phyloP scores from a whole-genome alignment of 2,797 vertebrate genomes.

The Leptoclinus maculatus region DNA sequence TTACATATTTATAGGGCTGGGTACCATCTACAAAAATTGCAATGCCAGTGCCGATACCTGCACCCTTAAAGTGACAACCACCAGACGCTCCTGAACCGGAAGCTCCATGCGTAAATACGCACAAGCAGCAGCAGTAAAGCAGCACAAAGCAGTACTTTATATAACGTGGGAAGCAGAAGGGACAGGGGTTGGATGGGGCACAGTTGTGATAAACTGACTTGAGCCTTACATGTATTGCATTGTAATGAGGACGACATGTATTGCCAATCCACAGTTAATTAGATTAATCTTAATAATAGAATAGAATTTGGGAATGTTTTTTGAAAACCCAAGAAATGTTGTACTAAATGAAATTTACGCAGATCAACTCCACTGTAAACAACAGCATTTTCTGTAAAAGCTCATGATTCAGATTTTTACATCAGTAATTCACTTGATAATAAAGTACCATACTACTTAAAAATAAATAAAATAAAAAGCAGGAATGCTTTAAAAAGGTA shows the following conservation, averaged over 20 bases:
- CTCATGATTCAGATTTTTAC: rapidly evolving
- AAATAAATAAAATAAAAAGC: background rate
- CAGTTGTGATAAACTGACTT: background rate
- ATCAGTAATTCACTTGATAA: background rate
- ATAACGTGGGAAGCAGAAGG: background rate
- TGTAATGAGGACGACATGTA: background rate
- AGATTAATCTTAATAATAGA: background rate
- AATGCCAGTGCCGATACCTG: too few species aligned
- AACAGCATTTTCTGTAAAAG: background rate
- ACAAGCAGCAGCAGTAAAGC: background rate
- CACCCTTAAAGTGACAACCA: too few species aligned
- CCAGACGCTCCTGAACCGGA: background rate
- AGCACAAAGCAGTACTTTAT: background rate
- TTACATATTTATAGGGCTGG: too few species aligned
- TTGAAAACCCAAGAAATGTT: background rate
- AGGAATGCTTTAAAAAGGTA: background rate
- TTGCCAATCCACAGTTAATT: background rate
- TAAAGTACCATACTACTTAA: rapidly evolving
- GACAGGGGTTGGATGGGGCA: background rate
- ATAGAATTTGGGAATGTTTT: background rate
- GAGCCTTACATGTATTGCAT: background rate
- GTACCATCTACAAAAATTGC: too few species aligned
- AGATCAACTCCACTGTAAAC: background rate
- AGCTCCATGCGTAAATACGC: background rate
- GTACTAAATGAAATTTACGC: background rate